Evolutionary conservation across 2,797 vertebrate genomes (phyloP).

Genomic region (Chromis chromis): DNA sequence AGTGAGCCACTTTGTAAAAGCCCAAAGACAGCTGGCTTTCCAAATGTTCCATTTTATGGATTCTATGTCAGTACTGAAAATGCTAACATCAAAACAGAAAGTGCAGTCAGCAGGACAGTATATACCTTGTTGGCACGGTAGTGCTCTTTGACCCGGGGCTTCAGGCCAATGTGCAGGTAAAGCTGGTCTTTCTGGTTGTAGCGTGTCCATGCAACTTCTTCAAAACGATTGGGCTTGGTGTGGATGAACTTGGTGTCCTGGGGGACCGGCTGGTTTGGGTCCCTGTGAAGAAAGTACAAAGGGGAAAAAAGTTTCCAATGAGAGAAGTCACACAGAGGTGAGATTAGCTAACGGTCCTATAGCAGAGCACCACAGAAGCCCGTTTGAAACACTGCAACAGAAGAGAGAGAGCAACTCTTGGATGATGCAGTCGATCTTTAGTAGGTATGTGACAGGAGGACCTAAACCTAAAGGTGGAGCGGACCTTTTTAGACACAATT

Average conservation of each 20-base stretch:
- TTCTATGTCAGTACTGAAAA: background rate
- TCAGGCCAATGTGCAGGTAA: constrained; percentile 98
- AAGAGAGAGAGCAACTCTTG: background rate
- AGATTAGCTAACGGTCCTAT: background rate
- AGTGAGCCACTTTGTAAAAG: no score
- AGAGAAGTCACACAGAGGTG: background rate
- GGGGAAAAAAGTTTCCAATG: background rate
- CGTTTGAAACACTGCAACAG: background rate
- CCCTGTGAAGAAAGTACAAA: constrained; percentile 80
- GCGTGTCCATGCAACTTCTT: constrained; percentile 98
- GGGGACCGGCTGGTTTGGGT: constrained; percentile 98
- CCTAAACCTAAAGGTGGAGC: constrained; percentile 12
- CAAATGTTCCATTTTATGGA: no score
- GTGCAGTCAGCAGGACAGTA: background rate
- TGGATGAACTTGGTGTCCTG: constrained; percentile 99
- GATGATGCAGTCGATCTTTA: background rate
- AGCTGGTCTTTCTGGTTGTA: constrained; percentile 99
- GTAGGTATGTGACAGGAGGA: background rate
- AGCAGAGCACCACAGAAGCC: background rate
- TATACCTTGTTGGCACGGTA: constrained; percentile 97
- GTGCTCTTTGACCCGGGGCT: constrained; percentile 99
- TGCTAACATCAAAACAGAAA: background rate
- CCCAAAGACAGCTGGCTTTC: no score
- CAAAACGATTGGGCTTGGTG: constrained; percentile 98
- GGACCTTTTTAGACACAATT: constrained; percentile 22